Evolutionary conservation across 2,888 invertebrate species (phyloP).

Genomic region (Artemia sp.): DNA sequence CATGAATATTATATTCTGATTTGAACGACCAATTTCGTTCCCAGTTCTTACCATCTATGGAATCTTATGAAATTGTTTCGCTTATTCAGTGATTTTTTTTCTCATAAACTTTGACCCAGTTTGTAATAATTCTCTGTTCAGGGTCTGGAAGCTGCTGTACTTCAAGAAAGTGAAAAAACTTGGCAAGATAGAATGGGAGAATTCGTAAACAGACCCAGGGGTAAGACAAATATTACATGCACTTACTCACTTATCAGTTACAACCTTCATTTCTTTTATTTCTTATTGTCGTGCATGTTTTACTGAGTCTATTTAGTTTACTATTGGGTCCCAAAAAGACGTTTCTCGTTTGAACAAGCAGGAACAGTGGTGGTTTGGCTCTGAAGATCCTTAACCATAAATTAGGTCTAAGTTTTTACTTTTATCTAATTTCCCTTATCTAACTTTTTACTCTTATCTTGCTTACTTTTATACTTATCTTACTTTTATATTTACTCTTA

Average conservation of each 20-base stretch:
- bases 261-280: neutral
- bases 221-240: slow-evolving; percentile 43
- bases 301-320: neutral
- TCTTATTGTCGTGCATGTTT: slow-evolving; percentile 11
- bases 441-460: too few relatives aligned
- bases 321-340: neutral
- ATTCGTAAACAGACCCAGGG: slow-evolving; percentile 72
- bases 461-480: too few relatives aligned
- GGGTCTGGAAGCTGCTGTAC: slow-evolving; percentile 68
- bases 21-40: too few relatives aligned
- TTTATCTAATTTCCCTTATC: neutral
- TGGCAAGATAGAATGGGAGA: slow-evolving; percentile 75
- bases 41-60: too few relatives aligned
- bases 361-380: slow-evolving; percentile 3
- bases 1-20: too few relatives aligned
- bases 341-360: neutral
- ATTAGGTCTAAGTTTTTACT: neutral
- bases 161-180: slow-evolving; percentile 65
- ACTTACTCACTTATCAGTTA: neutral
- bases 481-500: too few relatives aligned
- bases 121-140: slow-evolving; percentile 35
- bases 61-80: neutral
- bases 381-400: neutral
- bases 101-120: neutral
- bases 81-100: neutral